Evolutionary conservation across 1,140 invertebrate genomes (phyloP).

Genomic region (Lordiphosa stackelbergi): DNA sequence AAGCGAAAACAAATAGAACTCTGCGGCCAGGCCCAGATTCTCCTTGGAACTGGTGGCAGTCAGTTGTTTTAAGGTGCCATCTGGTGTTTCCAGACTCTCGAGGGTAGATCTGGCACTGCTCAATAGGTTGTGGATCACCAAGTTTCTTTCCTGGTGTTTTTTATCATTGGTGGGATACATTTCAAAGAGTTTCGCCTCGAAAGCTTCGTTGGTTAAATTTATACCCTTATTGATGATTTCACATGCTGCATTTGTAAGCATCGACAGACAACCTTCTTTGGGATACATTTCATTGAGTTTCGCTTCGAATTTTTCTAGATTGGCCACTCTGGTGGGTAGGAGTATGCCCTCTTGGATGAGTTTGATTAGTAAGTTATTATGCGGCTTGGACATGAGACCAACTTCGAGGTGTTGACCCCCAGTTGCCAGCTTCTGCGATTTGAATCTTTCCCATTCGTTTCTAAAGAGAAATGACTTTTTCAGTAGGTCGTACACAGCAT

Average conservation of each 20-base stretch:
- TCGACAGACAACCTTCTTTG: no score
- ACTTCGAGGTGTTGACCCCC: background rate
- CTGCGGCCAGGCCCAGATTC: slow-evolving; percentile 4
- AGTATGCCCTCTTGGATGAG: background rate
- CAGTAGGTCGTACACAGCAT: background rate
- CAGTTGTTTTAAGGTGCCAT: background rate
- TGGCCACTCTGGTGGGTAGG: slow-evolving; percentile 1
- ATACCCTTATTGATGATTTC: no score
- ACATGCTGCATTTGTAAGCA: no score
- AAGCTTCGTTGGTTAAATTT: no score
- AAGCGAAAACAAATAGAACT: background rate
- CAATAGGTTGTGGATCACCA: background rate
- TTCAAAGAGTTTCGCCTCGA: no score
- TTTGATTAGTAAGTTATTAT: background rate
- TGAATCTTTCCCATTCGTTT: background rate
- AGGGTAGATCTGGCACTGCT: background rate
- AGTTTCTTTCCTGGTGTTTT: background rate
- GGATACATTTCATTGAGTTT: background rate
- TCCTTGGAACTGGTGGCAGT: background rate
- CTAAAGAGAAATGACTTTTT: background rate
- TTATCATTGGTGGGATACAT: no score
- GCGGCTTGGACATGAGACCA: background rate
- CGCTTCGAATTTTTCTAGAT: background rate
- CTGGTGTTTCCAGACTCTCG: background rate
- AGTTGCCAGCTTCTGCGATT: background rate